Conservation (phyloP, 2,888 invertebrate genomes). For the Oxytorus armatus region DNA sequence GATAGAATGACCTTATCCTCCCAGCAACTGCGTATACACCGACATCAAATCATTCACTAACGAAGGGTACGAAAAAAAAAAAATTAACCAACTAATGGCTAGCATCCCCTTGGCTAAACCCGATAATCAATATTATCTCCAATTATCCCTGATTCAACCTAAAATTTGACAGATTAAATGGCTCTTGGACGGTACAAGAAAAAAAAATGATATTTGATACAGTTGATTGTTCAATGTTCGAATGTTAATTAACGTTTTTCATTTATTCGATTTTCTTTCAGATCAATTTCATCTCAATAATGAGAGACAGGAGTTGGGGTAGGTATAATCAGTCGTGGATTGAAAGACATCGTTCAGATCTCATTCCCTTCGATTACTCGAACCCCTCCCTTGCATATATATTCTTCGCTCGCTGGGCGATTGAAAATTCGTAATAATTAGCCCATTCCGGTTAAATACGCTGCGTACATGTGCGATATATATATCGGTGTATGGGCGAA, state of each 20-base stretch:
- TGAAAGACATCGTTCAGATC: constrained; percentile 39
- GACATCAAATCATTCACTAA: constrained; percentile 47
- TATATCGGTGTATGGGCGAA: constrained; percentile 15
- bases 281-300: not conserved
- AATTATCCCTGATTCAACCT: not conserved
- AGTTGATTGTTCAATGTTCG: not conserved
- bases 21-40: constrained; percentile 33
- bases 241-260: not conserved
- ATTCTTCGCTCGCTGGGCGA: constrained; percentile 13
- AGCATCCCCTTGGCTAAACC: not conserved
- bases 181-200: not conserved
- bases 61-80: constrained; percentile 21
- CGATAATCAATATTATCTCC: constrained; percentile 24
- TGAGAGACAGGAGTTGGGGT: not conserved
- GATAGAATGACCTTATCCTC: constrained; percentile 20
- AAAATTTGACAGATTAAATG: not conserved
- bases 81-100: constrained; percentile 45
- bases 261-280: not conserved
- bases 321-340: constrained; percentile 15
- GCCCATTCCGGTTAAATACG: constrained; percentile 55
- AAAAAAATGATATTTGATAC: not conserved
- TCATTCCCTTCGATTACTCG: constrained; percentile 40
- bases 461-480: constrained; percentile 2
- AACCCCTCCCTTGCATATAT: not conserved
- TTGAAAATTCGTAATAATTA: constrained; percentile 67